Evolutionary conservation across 2,888 invertebrate species (phyloP).

Genomic region (Exocentrus adspersus): DNA sequence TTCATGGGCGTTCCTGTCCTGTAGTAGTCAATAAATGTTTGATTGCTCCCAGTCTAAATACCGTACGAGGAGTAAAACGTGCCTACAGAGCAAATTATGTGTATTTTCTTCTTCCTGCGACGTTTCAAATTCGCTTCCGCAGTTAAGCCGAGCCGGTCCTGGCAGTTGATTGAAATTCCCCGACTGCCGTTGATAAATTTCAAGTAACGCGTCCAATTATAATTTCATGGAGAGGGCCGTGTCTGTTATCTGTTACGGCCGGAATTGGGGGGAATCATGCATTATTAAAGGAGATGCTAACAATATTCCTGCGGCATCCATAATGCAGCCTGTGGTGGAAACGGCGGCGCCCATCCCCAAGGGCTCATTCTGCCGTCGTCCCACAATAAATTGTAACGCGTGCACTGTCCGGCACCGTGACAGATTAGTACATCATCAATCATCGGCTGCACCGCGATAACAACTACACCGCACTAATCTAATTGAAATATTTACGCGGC

Average conservation of each 20-base stretch:
- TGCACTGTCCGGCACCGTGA: conserved; percentile 60
- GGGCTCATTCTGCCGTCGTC: conserved; percentile 48
- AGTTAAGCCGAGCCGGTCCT: not conserved
- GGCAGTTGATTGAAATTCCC: conserved; percentile 20
- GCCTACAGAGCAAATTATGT: too few species aligned
- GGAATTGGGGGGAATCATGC: conserved; percentile 36
- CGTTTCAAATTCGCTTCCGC: too few species aligned
- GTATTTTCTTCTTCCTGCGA: too few species aligned
- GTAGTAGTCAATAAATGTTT: too few species aligned
- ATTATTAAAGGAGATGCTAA: conserved; percentile 48
- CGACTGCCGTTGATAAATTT: conserved; percentile 22
- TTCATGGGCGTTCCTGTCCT: too few species aligned
- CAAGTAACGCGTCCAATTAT: conserved; percentile 21
- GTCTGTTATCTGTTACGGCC: conserved; percentile 15
- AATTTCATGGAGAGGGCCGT: conserved; percentile 19
- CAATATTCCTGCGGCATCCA: conserved; percentile 47
- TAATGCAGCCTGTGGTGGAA: conserved; percentile 39
- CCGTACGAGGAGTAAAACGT: too few species aligned
- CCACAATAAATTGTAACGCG: conserved; percentile 59
- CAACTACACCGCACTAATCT: conserved; percentile 53
- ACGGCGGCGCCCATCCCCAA: conserved; percentile 43
- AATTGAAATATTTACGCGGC: conserved; percentile 56
- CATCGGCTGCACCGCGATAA: conserved; percentile 55
- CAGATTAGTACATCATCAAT: conserved; percentile 64
- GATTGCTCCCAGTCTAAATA: too few species aligned